A percentile compares a stretch with the other conserved stretches of the same genome.
Evolutionary conservation across 2,797 vertebrate species (phyloP).

Genomic region (Harpagifer antarcticus): DNA sequence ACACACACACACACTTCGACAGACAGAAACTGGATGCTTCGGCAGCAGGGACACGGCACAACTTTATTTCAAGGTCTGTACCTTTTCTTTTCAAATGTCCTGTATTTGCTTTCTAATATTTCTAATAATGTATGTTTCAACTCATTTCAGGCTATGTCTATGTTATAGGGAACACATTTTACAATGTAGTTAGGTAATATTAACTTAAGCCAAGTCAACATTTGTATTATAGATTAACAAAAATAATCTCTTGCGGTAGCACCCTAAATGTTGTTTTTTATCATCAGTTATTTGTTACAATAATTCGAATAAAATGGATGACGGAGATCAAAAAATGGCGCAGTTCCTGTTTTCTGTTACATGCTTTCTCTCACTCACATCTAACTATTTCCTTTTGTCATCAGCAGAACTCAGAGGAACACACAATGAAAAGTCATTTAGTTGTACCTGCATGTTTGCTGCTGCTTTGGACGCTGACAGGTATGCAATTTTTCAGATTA

Average conservation of each 20-base stretch:
- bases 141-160: neutral
- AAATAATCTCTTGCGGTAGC: rapidly evolving
- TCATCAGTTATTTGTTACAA: neutral
- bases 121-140: neutral
- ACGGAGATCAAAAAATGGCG: constrained; percentile 57
- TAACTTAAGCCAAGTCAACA: neutral
- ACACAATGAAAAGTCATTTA: constrained; percentile 12
- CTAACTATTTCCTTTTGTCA: constrained; percentile 14
- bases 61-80: constrained; percentile 34
- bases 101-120: neutral
- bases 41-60: neutral
- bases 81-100: neutral
- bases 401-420: constrained; percentile 12
- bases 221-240: rapidly evolving
- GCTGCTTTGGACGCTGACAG: constrained; percentile 57
- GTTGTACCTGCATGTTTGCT: constrained; percentile 6
- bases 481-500: constrained; percentile 39
- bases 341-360: constrained; percentile 33
- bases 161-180: neutral
- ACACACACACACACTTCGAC: constrained; percentile 5
- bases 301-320: constrained; percentile 65
- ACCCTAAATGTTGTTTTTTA: rapidly evolving
- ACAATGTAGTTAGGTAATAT: rapidly evolving
- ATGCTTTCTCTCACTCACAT: neutral
- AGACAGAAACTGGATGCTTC: constrained; percentile 17